Base-by-base conservation (phyloP, 1,140 invertebrate species). In the Apis florea region DNA sequence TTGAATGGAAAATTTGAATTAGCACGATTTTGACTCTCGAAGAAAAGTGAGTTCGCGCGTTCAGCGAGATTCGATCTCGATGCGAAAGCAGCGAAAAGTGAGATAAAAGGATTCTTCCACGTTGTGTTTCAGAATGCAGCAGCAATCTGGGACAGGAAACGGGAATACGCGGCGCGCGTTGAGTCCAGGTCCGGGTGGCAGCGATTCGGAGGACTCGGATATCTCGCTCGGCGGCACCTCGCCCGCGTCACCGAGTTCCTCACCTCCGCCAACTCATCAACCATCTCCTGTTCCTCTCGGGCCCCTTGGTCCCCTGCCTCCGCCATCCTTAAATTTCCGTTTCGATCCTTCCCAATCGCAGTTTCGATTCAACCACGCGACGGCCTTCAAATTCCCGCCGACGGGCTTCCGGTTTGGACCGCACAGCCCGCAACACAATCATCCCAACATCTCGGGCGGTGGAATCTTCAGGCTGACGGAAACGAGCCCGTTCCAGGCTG, bases 401-500 rank as follows among this genome's bases (percentile, higher is more conserved):
- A 84, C 92, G 40, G 91, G 91, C 49, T 93, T 93, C 87, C 91
- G 90, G 24, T 93, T 93, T 83, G 91, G 90, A 75, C 92, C 93
- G 13, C 93, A 94, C 64, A 93, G 92, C 83, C 93, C 93, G 4
- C 93, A 93, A 79, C 92, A 93, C 85, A 93, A 93, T 85, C 93
- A 93, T 79, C 91, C 92, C 21, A 93, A 90, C 64, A 92, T 93
- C 58, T 85, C 86, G 59, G 89, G 89, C 49, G 91, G 91, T 12
- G 92, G 92, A 17, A 93, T 94, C 72, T 94, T 94, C 86, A 93
- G 93, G 90, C 87, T 93, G 59, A 90, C 93, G 31, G 93, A 94
- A 80, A 92, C 92, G 19, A 93, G 93, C 81, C 93, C 93, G 56
- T 94, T 94, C 66, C 93, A 94, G 70, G 93, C 93, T 19, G 93